Evolutionary conservation across 2,113 vertebrate genomes (phyloP).

Genomic region (Actenoides hombroni): DNA sequence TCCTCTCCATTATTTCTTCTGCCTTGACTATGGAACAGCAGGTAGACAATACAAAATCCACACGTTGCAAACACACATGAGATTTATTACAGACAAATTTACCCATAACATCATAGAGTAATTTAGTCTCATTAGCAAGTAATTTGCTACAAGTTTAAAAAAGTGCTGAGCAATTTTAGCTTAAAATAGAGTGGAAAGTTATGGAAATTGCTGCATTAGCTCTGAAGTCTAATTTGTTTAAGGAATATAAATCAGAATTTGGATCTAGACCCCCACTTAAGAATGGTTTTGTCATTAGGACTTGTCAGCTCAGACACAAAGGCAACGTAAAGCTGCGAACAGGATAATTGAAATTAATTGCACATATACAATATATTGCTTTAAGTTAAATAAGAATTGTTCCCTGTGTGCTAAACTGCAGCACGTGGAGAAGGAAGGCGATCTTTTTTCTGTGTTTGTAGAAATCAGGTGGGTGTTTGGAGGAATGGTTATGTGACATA

Average conservation of each 20-base stretch:
- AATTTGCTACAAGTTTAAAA: constrained; percentile 53
- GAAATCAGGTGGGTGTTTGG: not conserved
- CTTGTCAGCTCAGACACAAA: not conserved
- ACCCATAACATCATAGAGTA: constrained; percentile 32
- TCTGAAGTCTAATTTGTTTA: constrained; percentile 51
- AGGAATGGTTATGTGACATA: not conserved
- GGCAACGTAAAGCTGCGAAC: not conserved
- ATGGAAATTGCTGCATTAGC: constrained; percentile 51
- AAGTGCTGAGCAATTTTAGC: constrained; percentile 58
- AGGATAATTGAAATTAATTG: not conserved
- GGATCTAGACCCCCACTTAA: not conserved
- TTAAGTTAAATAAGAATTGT: not conserved
- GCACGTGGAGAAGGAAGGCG: fast-evolving
- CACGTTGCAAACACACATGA: not conserved
- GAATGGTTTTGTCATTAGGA: not conserved
- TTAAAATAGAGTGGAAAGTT: constrained; percentile 51
- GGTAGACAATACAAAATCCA: not conserved
- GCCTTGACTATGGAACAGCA: not conserved
- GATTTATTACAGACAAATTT: constrained; percentile 49
- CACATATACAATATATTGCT: not conserved
- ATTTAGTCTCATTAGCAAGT: constrained; percentile 60
- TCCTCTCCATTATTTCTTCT: not conserved
- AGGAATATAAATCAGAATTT: constrained; percentile 1
- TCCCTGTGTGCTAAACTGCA: not conserved
- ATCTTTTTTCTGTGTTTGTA: not conserved